These are phyloP conservation scores for Icerya purchasi DNA, from an alignment of 2,888 invertebrate genomes.

Conservation along the genomic window DNA sequence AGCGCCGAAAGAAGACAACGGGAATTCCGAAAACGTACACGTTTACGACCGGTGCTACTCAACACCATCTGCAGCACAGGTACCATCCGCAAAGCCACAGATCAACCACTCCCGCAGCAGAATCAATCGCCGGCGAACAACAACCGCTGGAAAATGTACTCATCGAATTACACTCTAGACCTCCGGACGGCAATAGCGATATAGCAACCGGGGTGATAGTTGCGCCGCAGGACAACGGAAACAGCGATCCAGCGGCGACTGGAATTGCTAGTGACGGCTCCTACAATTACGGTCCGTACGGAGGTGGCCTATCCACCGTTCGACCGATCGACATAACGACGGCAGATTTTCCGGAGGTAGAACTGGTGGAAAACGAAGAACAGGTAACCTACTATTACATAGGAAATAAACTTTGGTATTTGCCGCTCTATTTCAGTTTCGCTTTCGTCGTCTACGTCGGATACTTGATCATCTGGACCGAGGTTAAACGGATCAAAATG, in stretches of 20 bases:
- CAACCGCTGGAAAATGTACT: background rate
- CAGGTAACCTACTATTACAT: constrained; percentile 35
- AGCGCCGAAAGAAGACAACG: background rate
- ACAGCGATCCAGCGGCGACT: background rate
- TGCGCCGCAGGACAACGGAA: background rate
- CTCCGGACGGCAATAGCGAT: background rate
- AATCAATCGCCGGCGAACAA: too few relatives aligned
- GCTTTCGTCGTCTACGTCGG: constrained; percentile 42
- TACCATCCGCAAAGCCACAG: background rate
- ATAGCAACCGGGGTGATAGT: background rate
- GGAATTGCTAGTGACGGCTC: too few relatives aligned
- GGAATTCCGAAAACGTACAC: too few relatives aligned
- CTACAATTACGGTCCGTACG: background rate
- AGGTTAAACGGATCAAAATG: constrained; percentile 21
- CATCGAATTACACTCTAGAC: background rate
- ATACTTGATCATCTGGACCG: constrained; percentile 39
- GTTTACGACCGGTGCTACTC: too few relatives aligned
- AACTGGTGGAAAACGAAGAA: constrained; percentile 20
- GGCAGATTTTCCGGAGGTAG: constrained; percentile 1
- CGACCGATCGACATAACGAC: background rate
- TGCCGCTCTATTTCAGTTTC: constrained; percentile 54
- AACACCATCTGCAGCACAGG: too few relatives aligned
- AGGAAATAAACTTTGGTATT: constrained; percentile 34
- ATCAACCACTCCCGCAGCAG: constrained; percentile 20
- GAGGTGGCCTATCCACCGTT: background rate